These are phyloP conservation scores for Oxygymnocypris stewartii DNA, from an alignment of 2,113 vertebrate species.

Conservation along the genomic window DNA sequence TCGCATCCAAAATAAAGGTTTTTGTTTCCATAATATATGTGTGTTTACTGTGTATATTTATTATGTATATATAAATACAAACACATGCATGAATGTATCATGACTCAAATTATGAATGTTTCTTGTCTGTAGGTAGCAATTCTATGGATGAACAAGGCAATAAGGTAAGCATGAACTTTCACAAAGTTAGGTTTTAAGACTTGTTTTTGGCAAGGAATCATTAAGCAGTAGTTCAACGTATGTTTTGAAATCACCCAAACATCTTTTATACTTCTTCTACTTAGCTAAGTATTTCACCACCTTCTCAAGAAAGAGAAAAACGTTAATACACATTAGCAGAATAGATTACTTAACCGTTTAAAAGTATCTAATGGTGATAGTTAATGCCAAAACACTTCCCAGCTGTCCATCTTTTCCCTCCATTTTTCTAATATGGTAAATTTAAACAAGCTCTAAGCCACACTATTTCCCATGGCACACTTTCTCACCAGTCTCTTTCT, in stretches of 20 bases:
- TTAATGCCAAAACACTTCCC: not conserved
- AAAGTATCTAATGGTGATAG: not conserved
- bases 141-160: constrained; percentile 85
- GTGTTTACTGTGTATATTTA: too few species aligned
- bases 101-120: constrained; percentile 10
- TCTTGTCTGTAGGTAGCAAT: constrained; percentile 76
- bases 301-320: not conserved
- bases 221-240: not conserved
- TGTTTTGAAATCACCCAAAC: not conserved
- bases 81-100: not conserved
- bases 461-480: constrained; percentile 34
- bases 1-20: too few species aligned
- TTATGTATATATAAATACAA: too few species aligned
- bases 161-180: constrained; percentile 67
- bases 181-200: not conserved
- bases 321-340: not conserved
- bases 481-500: constrained; percentile 28
- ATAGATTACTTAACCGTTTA: not conserved
- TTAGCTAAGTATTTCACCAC: not conserved
- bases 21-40: too few species aligned
- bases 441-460: not conserved
- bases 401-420: not conserved
- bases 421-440: not conserved
- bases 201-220: not conserved
- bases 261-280: not conserved